Percentiles rank a stretch among this genome's conserved stretches.
Conservation (phyloP, 2,797 vertebrate species). For the Triplophysa yarkandensis region DNA sequence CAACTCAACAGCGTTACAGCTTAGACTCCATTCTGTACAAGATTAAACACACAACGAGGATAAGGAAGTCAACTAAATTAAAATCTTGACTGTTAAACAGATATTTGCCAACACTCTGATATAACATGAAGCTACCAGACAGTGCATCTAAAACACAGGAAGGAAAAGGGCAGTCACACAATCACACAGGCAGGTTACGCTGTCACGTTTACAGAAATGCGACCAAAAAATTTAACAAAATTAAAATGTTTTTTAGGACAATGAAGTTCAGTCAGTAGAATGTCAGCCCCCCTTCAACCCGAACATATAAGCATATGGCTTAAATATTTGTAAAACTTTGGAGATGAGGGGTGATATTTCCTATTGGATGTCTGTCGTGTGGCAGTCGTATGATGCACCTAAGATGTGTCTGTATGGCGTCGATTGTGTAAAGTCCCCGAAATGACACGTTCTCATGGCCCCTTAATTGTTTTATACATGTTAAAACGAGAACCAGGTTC, state of each 20-base stretch:
- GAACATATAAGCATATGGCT: conserved; percentile 80
- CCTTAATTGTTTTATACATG: neutral
- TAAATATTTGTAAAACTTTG: conserved; percentile 79
- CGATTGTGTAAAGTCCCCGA: conserved; percentile 24
- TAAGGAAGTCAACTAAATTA: conserved; percentile 65
- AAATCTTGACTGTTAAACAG: conserved; percentile 65
- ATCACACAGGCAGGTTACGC: conserved; percentile 81
- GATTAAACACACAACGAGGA: conserved; percentile 66
- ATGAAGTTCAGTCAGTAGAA: conserved; percentile 52
- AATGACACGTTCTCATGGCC: conserved; percentile 8
- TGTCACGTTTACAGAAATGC: conserved; percentile 81
- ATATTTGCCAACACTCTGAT: conserved; percentile 64
- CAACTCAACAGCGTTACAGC: conserved; percentile 44
- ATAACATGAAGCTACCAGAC: conserved; percentile 68
- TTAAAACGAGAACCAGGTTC: conserved; percentile 24
- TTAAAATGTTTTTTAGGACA: conserved; percentile 60
- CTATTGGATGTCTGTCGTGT: conserved; percentile 42
- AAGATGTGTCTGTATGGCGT: conserved; percentile 43
- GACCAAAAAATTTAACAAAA: conserved; percentile 65
- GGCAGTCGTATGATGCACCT: conserved; percentile 40
- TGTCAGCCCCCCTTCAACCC: conserved; percentile 39
- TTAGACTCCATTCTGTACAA: conserved; percentile 74
- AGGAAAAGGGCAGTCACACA: conserved; percentile 58
- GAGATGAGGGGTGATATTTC: conserved; percentile 58
- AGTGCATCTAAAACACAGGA: conserved; percentile 38